Base-by-base conservation (phyloP, 2,888 invertebrate species). In the Anaspis maculata region DNA sequence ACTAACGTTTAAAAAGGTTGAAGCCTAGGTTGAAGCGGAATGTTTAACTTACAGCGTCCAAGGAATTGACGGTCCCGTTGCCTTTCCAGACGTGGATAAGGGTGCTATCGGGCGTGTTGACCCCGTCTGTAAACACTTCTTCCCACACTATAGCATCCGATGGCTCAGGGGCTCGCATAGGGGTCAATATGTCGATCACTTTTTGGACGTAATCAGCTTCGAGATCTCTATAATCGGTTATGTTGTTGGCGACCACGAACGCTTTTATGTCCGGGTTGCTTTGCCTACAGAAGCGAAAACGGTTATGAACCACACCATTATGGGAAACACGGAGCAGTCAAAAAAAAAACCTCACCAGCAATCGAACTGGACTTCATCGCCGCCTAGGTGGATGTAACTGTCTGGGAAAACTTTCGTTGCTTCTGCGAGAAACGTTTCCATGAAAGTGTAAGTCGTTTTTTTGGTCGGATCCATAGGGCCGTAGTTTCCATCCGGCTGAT, bases 341-440 rank as follows among this genome's bases (percentile, higher is more conserved):
- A n/a, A n/a, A n/a, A n/a, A n/a, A n/a, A n/a, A n/a, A n/a, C n/a
- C n/a, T n/a, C 59, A 83, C 91, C 91, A 92, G 57, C 92, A 92
- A 27, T 69, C 68, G 53, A 82, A 77, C 14, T 75, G 75, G 0
- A 94, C 90, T 68, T 96, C 95, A 62, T 96, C 95, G 1, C 91
- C 94, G 3, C 95, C 95, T 2, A 95, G 63, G 63, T 96, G 95
- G n/a, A 94, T 57, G 57, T 83, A 90, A 39, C 75, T 65, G 46
- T 92, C 92, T 0, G 80, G 80, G 61, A 94, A 95, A 6, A 79
- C 68, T 11, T 64, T 54, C 2, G 70, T 68, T 1, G 89, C 69
- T 66, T 90, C 91, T 13, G 60, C 52, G 46, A 89, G 77, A 6
- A 94, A 68, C 1, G 71, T 68, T 9, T 67, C 51, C 13, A 92